These are phyloP conservation scores for Pectinophora gossypiella DNA, from an alignment of 1,140 invertebrate species.

Conservation along the genomic window DNA sequence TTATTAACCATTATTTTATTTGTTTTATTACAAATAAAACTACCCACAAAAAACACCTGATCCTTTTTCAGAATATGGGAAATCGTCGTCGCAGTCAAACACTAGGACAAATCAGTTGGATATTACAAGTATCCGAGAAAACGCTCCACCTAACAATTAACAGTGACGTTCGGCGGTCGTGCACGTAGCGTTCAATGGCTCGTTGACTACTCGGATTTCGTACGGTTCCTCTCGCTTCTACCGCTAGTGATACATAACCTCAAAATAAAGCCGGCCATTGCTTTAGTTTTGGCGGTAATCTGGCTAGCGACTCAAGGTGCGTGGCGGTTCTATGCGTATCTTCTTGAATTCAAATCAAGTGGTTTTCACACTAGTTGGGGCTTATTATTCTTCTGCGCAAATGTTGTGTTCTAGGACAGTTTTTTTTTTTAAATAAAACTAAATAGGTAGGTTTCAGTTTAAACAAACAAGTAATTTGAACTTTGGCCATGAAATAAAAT, in stretches of 20 bases:
- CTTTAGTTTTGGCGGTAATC: constrained; percentile 70
- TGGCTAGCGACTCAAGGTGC: constrained; percentile 89
- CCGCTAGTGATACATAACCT: constrained; percentile 86
- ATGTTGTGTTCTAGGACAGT: too few relatives aligned
- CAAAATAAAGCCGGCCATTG: constrained; percentile 67
- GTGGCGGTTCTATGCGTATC: constrained; percentile 95
- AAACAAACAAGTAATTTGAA: too few relatives aligned
- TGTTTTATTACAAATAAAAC: too few relatives aligned
- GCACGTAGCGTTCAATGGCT: too few relatives aligned
- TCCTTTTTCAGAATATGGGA: constrained; percentile 34
- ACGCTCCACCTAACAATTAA: constrained; percentile 71
- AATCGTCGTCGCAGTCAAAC: constrained; percentile 31
- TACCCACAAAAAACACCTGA: too few relatives aligned
- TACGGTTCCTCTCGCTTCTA: constrained; percentile 95
- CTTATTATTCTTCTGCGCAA: too few relatives aligned
- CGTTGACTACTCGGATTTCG: too few relatives aligned
- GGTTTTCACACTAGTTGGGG: too few relatives aligned
- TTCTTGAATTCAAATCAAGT: constrained; percentile 91
- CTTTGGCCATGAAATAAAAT: background rate
- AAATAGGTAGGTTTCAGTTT: too few relatives aligned
- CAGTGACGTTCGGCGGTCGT: too few relatives aligned
- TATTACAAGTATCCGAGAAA: constrained; percentile 58
- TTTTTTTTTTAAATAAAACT: too few relatives aligned
- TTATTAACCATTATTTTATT: too few relatives aligned
- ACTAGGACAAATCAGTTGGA: constrained; percentile 60